Evolutionary conservation across 2,888 invertebrate species (phyloP).

Genomic region (Eurytoma californica): DNA sequence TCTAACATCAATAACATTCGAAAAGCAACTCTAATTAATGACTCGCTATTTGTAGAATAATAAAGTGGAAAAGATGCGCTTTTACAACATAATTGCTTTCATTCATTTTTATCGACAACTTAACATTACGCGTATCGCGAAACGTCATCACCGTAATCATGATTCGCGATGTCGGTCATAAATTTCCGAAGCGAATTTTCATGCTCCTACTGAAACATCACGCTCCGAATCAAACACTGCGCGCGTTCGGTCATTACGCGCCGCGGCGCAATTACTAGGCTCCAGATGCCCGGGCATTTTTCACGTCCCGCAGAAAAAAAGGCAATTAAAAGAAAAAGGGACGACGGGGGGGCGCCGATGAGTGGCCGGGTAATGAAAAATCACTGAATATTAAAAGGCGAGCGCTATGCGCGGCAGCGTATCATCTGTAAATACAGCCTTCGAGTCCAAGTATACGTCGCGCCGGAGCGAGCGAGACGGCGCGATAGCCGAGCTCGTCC

Average conservation of each 20-base stretch:
- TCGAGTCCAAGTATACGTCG: not conserved
- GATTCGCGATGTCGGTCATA: not conserved
- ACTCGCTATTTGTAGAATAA: too few species aligned
- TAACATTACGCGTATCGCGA: not conserved
- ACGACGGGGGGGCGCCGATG: not conserved
- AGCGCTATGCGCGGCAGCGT: not conserved
- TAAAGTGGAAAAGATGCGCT: too few species aligned
- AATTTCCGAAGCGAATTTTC: slow-evolving; percentile 1
- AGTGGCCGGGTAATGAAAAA: not conserved
- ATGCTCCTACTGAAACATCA: not conserved
- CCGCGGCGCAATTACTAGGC: slow-evolving; percentile 2
- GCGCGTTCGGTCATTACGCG: not conserved
- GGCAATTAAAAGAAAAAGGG: not conserved
- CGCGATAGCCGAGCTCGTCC: not conserved
- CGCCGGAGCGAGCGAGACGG: not conserved
- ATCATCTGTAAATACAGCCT: slow-evolving; percentile 11
- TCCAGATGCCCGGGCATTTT: not conserved
- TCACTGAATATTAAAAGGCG: slow-evolving; percentile 14
- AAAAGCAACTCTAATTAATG: too few species aligned
- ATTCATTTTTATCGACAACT: not conserved
- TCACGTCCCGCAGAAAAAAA: not conserved
- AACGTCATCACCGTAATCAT: not conserved
- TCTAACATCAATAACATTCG: too few species aligned
- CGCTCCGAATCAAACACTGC: not conserved
- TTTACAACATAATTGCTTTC: not conserved